Conservation (phyloP, 2,797 vertebrate species). For the Rhinatrema bivittatum region DNA sequence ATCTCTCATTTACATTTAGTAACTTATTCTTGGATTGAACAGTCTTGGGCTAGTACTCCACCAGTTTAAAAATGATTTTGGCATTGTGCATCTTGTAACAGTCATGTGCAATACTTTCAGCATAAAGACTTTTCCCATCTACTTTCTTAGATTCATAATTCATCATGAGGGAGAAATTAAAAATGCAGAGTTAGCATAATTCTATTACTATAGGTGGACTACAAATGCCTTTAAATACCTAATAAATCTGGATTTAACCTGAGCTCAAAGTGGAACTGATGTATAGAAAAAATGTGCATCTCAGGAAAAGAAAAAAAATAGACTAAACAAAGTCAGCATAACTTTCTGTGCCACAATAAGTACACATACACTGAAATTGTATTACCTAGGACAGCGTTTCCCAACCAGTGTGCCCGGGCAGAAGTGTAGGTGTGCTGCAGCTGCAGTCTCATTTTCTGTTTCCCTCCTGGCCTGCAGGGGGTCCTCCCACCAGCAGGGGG, state of each 20-base stretch:
- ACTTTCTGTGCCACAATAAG: rapidly evolving
- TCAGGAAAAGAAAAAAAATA: background rate
- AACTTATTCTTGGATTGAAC: constrained; percentile 14
- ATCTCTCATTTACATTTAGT: background rate
- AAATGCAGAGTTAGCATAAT: constrained; percentile 2
- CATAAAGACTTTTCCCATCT: too few relatives aligned
- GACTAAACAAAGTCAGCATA: background rate
- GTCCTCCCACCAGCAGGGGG: too few relatives aligned
- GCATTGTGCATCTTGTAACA: too few relatives aligned
- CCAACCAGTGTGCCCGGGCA: too few relatives aligned
- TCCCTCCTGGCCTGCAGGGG: too few relatives aligned
- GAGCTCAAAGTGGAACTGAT: background rate
- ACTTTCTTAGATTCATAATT: constrained; percentile 7
- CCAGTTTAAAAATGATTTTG: too few relatives aligned
- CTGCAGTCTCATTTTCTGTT: too few relatives aligned
- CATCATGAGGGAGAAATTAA: background rate
- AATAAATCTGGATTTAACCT: background rate
- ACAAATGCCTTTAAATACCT: too few relatives aligned
- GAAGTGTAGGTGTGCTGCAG: too few relatives aligned
- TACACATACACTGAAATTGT: background rate
- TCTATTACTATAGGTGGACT: too few relatives aligned
- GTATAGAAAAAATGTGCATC: constrained; percentile 5
- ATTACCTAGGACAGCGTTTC: too few relatives aligned
- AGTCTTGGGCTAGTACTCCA: background rate
- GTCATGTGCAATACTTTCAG: too few relatives aligned